phyloP scores from a whole-genome alignment of 2,797 vertebrate species.

The Rhynchonycteris naso region DNA sequence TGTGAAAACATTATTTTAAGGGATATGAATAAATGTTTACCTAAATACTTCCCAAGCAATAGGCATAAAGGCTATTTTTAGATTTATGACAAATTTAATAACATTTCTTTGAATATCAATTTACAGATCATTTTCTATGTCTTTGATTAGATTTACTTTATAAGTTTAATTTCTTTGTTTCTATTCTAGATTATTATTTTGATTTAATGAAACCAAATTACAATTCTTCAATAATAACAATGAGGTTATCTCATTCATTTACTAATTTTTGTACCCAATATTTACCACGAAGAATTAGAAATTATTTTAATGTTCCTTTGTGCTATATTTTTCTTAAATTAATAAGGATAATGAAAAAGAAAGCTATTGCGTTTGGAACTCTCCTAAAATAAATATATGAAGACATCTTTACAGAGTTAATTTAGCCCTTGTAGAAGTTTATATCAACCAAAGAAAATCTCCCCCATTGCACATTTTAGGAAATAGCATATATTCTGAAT shows the following conservation, averaged over 20 bases:
- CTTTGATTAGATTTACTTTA: background rate
- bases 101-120: background rate
- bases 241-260: background rate
- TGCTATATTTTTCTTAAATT: constrained; percentile 21
- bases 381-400: background rate
- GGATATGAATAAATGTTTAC: background rate
- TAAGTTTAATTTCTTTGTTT: background rate
- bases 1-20: background rate
- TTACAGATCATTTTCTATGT: background rate
- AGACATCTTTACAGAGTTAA: background rate
- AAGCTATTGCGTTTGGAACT: background rate
- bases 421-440: background rate
- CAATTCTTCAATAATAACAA: background rate
- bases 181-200: background rate
- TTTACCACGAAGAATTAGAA: background rate
- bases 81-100: constrained; percentile 6
- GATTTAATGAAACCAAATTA: constrained; percentile 18
- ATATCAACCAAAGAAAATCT: background rate
- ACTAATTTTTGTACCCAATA: constrained; percentile 65
- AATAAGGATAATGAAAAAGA: background rate
- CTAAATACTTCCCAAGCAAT: background rate
- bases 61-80: background rate
- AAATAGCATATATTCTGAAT: background rate
- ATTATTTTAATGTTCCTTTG: background rate
- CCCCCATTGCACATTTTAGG: background rate